Conservation (phyloP, 2,888 invertebrate species). For the Tachystola acroxantha region DNA sequence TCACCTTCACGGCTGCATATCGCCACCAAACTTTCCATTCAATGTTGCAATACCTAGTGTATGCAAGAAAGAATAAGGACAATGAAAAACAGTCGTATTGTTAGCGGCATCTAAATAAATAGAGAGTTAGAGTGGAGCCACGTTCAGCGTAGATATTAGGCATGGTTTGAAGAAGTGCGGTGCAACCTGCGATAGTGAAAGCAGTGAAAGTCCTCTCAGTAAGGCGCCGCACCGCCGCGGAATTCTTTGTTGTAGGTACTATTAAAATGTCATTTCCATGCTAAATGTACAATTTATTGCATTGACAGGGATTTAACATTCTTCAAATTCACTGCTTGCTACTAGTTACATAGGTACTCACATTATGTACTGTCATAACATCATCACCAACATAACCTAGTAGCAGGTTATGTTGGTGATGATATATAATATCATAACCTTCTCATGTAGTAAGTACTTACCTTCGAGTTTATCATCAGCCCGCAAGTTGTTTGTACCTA, state of each 20-base stretch:
- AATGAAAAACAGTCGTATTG: conserved; percentile 60
- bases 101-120: conserved; percentile 64
- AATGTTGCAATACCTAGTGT: conserved; percentile 56
- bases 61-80: conserved; percentile 55
- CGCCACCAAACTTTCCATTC: conserved; percentile 65
- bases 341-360: too few species aligned
- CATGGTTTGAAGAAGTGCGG: conserved; percentile 44
- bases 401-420: too few species aligned
- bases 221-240: conserved; percentile 25
- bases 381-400: too few species aligned
- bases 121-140: conserved; percentile 51
- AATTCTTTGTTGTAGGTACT: conserved; percentile 43
- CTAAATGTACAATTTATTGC: conserved; percentile 6
- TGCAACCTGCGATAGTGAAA: conserved; percentile 63
- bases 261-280: conserved; percentile 28
- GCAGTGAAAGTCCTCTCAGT: conserved; percentile 64
- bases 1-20: conserved; percentile 53
- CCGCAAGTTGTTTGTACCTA: too few species aligned
- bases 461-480: too few species aligned
- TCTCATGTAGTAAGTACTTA: too few species aligned
- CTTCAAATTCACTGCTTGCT: not conserved
- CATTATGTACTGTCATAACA: too few species aligned
- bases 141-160: conserved; percentile 35
- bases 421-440: too few species aligned
- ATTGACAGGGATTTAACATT: not conserved